These are phyloP conservation scores for Synergus japonicus DNA, from an alignment of 2,888 invertebrate genomes.

Conservation along the genomic window DNA sequence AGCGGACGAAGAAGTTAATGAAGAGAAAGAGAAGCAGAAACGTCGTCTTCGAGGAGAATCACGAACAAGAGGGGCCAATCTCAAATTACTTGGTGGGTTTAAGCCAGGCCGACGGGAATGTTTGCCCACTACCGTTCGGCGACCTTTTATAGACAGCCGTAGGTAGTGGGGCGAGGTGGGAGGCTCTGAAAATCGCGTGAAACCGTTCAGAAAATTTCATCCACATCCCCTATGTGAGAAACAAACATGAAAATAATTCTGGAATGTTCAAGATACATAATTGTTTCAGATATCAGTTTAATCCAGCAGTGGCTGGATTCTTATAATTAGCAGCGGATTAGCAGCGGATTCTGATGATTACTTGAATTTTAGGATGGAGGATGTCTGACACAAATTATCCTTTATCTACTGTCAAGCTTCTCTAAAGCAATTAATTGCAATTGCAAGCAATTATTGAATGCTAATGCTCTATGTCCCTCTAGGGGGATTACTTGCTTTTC, in stretches of 20 bases:
- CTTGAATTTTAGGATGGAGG: too few species aligned
- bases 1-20: slow-evolving; percentile 44
- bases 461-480: too few species aligned
- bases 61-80: slow-evolving; percentile 71
- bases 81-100: slow-evolving; percentile 76
- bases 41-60: slow-evolving; percentile 52
- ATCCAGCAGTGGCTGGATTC: too few species aligned
- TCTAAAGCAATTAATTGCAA: too few species aligned
- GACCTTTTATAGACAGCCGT: slow-evolving; percentile 77
- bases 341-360: too few species aligned
- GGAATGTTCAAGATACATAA: background rate
- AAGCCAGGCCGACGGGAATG: slow-evolving; percentile 67
- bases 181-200: slow-evolving; percentile 50
- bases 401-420: too few species aligned
- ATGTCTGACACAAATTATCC: too few species aligned
- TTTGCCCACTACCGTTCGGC: slow-evolving; percentile 72
- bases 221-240: background rate
- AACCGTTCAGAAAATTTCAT: slow-evolving; percentile 25
- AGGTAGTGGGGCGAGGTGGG: slow-evolving; percentile 68
- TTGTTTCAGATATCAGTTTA: background rate
- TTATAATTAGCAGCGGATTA: too few species aligned
- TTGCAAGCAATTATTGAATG: too few species aligned
- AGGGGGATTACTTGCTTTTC: too few species aligned
- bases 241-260: background rate
- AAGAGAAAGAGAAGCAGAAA: slow-evolving; percentile 58